Conservation (phyloP, 2,113 vertebrate species). For the Gorsachius goisagi region DNA sequence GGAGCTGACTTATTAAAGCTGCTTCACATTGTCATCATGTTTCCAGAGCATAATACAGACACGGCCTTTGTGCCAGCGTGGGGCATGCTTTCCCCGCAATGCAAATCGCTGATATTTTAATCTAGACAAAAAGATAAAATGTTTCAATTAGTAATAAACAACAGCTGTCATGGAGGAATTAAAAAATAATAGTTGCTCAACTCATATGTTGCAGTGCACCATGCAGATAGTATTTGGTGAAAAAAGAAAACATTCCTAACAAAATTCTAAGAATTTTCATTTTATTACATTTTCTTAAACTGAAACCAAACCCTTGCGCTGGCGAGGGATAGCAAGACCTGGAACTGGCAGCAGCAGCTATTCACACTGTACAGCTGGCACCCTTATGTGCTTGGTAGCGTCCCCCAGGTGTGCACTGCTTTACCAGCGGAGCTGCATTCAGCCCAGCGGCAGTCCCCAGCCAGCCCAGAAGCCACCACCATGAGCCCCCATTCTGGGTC, state of each 20-base stretch:
- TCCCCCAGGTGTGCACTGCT: neutral
- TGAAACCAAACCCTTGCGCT: neutral
- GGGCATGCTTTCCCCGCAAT: neutral
- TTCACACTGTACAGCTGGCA: fast-evolving
- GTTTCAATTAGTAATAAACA: constrained; percentile 39
- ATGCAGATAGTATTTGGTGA: neutral
- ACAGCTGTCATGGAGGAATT: neutral
- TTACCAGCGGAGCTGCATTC: fast-evolving
- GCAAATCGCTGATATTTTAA: neutral
- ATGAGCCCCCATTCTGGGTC: fast-evolving
- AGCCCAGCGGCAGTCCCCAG: neutral
- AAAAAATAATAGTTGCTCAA: constrained; percentile 25
- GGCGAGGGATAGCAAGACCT: fast-evolving
- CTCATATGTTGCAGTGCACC: neutral
- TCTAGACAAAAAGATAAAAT: neutral
- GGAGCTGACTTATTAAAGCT: neutral
- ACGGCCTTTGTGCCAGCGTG: neutral
- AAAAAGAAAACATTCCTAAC: neutral
- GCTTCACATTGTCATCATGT: neutral
- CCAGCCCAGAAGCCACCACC: fast-evolving
- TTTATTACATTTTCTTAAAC: neutral
- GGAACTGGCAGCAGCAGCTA: neutral
- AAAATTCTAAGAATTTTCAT: neutral
- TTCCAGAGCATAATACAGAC: neutral
- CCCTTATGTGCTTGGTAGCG: fast-evolving